phyloP scores from a whole-genome alignment of 2,888 invertebrate genomes.

The Drosophila putrida region DNA sequence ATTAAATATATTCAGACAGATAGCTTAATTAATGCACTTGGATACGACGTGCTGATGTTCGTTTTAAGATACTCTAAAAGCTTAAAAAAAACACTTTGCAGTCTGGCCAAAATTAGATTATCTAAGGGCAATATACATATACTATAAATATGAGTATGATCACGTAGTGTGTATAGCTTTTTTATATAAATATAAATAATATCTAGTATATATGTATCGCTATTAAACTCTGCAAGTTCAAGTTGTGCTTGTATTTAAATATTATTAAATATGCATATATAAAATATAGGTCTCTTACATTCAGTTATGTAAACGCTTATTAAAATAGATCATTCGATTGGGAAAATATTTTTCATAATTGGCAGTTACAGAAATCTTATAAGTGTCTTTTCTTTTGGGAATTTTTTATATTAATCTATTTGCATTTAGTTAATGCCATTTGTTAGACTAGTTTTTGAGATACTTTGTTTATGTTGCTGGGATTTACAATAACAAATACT shows the following conservation, averaged over 20 bases:
- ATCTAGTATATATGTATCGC: no score
- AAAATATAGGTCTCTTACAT: no score
- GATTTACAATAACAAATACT: neutral
- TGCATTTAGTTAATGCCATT: no score
- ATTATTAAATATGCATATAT: no score
- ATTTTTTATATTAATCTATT: neutral
- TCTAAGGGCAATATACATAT: neutral
- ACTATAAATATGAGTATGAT: no score
- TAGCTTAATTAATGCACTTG: slow-evolving; percentile 19
- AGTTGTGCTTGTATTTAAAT: no score
- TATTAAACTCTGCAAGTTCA: no score
- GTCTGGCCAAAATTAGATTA: neutral
- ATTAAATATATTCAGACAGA: slow-evolving; percentile 14
- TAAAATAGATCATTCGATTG: no score
- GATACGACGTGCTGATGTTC: neutral
- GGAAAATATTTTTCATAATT: neutral
- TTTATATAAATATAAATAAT: no score
- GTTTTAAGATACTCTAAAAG: slow-evolving; percentile 21
- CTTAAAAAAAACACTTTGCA: slow-evolving; percentile 4
- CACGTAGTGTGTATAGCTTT: neutral
- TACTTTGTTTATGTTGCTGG: neutral
- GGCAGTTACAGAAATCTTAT: neutral
- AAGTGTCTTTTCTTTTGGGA: neutral
- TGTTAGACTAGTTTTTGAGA: neutral
- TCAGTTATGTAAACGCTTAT: no score